These are phyloP conservation scores for Ceyx margarethae DNA, from an alignment of 2,113 vertebrate species.

Conservation along the genomic window DNA sequence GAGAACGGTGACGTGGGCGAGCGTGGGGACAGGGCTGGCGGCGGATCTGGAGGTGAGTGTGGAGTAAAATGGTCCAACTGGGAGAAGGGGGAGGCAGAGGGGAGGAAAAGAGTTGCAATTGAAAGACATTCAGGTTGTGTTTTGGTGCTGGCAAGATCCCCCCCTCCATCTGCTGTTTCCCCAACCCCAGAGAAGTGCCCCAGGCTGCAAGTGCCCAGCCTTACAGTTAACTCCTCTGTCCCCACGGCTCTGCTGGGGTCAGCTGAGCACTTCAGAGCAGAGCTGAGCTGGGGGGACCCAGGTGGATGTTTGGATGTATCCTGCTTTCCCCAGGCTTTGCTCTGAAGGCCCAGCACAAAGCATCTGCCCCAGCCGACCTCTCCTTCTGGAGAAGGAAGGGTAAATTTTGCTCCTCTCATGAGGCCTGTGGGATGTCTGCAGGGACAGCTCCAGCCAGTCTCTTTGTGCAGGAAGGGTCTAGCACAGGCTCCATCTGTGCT, in stretches of 20 bases:
- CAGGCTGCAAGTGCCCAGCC: not conserved
- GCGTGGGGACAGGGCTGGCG: not conserved
- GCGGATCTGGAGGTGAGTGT: not conserved
- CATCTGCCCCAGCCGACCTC: not conserved
- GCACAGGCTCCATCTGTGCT: fast-evolving
- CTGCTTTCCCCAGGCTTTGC: not conserved
- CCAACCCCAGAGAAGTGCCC: not conserved
- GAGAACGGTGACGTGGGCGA: not conserved
- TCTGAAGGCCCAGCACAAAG: fast-evolving
- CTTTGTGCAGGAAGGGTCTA: fast-evolving
- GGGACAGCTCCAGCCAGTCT: not conserved
- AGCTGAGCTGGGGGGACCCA: not conserved
- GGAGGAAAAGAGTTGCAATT: fast-evolving
- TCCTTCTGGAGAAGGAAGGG: not conserved
- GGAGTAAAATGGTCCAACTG: not conserved
- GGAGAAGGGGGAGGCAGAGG: not conserved
- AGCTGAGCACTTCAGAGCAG: fast-evolving
- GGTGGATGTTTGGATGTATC: not conserved
- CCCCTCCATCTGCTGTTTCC: not conserved
- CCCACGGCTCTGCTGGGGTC: not conserved
- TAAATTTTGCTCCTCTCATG: fast-evolving
- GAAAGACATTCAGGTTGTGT: not conserved
- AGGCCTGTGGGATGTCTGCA: not conserved
- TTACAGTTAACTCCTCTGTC: not conserved
- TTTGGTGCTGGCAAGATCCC: not conserved